Percentiles rank a stretch among this genome's conserved stretches.
Evolutionary conservation across 2,888 invertebrate genomes (phyloP).

Genomic region (Phrixothrix hirtus): DNA sequence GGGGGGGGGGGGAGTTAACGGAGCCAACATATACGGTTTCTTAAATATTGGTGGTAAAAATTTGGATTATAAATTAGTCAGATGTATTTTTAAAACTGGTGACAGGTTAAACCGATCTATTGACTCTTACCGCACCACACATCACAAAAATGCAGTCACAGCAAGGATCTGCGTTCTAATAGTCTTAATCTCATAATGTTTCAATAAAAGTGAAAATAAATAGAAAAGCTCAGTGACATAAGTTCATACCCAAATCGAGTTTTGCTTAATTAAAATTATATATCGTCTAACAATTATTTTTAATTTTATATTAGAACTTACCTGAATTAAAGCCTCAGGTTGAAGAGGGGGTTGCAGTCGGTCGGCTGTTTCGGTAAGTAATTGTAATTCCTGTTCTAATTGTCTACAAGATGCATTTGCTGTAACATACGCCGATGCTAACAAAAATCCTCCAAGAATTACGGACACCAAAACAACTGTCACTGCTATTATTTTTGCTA

Average conservation of each 20-base stretch:
- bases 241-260: no score
- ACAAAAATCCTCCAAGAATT: conserved; percentile 79
- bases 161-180: no score
- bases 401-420: conserved; percentile 80
- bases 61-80: no score
- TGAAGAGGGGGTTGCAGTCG: conserved; percentile 50
- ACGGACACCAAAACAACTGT: conserved; percentile 81
- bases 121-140: no score
- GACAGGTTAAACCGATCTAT: no score
- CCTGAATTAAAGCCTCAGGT: conserved; percentile 71
- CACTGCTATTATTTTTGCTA: conserved; percentile 81
- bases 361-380: conserved; percentile 67
- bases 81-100: no score
- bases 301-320: conserved; percentile 54
- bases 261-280: neutral
- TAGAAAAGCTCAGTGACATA: no score
- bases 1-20: no score
- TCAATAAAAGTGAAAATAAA: neutral
- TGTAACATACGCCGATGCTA: conserved; percentile 82
- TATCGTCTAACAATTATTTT: neutral
- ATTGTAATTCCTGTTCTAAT: conserved; percentile 72
- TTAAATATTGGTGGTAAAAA: neutral
- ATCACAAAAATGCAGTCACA: no score
- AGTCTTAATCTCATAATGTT: conserved; percentile 14
- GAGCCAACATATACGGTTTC: neutral